Evolutionary conservation across 1,140 invertebrate genomes (phyloP), one percentile per base, ranked within the genome.

Genomic region (Cydia pomonella): DNA sequence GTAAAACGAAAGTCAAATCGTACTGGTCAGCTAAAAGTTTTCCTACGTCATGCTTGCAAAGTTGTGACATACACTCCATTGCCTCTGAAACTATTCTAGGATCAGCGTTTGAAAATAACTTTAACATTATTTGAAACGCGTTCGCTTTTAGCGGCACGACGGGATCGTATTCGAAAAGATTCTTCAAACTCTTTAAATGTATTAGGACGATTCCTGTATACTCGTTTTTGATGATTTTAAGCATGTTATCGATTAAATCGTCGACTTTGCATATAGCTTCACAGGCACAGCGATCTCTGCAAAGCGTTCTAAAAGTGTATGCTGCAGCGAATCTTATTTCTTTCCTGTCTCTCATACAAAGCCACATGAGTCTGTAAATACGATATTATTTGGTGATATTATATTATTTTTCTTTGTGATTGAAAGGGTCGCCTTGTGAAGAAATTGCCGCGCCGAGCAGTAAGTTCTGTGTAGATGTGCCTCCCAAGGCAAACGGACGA

Each of bases 321-420:
- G 88, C 86, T 0, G 91, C 88, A 0, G 85, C 88, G 69, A 87
- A 92, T 16, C 91, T 75, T 62, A 93, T 89, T 78, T 93, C 91
- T 41, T 86, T 88, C 7, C 84, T 76, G 73, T 90, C 91, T 59
- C 87, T 82, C 77, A 91, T 76, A 12, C 83, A 80, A 0, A 91
- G 77, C 77, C 80, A 79, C 80, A 91, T 85, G 0, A 93, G 82
- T 29, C 88, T 89, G 2, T 84, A 76, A 44, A 47, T 47, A n/a
- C 12, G 16, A 16, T 47, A n/a, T 4, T 47, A 16, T 44, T 33
- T 33, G 29, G 29, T 3, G 6, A 7, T 33, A 33, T 33, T 6
- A 5, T 33, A 33, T 27, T 27, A 27, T 27, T 27, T 27, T 27
- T 27, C 29, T 33, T 33, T 7, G 29, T 27, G 29, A 33, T 33